Conservation (phyloP, 1,140 invertebrate genomes). For the Magallana ariakensis region DNA sequence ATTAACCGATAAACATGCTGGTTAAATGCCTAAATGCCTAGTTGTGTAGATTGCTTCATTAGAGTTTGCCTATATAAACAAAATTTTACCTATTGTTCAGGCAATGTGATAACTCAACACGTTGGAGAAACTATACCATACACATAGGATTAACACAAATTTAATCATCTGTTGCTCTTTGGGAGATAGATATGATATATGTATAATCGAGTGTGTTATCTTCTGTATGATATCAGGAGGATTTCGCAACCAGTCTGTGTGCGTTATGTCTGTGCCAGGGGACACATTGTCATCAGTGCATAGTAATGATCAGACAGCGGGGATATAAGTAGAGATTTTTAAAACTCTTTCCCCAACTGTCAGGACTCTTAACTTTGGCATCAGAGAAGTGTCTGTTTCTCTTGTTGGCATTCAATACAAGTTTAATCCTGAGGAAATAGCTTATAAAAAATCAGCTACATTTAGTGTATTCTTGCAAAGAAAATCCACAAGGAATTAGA, state of each 20-base stretch:
- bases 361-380: neutral
- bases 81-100: conserved; percentile 35
- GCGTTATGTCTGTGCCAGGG: neutral
- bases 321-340: too few relatives aligned
- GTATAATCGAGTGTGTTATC: neutral
- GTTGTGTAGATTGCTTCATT: neutral
- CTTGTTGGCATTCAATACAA: neutral
- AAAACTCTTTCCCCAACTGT: neutral
- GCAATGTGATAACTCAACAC: conserved; percentile 1
- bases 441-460: too few relatives aligned
- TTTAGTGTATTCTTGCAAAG: too few relatives aligned
- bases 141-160: conserved; percentile 26
- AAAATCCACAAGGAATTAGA: too few relatives aligned
- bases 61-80: neutral
- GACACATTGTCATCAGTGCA: neutral
- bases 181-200: conserved; percentile 21
- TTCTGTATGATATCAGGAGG: neutral
- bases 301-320: too few relatives aligned
- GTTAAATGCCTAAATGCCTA: neutral
- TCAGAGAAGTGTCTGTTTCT: neutral
- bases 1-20: conserved; percentile 25
- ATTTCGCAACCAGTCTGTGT: neutral
- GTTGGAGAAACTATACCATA: neutral
- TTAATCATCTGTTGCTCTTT: conserved; percentile 21
- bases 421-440: neutral